Conservation (phyloP, 37 sponge, comb jelly and placozoan genomes). For the Bolinopsis microptera region DNA sequence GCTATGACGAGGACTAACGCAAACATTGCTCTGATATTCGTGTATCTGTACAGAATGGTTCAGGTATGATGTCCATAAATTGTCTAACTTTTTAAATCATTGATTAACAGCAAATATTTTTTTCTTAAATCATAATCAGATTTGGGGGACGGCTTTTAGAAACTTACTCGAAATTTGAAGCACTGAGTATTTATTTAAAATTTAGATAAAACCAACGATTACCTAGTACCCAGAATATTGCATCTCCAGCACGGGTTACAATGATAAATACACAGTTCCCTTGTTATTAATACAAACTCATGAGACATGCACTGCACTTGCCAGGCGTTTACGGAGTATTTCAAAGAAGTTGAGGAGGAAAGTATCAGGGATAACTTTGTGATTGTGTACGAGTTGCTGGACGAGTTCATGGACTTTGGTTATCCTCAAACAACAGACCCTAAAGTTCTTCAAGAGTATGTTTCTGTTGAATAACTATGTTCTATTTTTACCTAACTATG, state of each 20-base stretch:
- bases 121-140: no score
- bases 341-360: constrained; percentile 94
- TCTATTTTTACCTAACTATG: background rate
- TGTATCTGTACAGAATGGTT: constrained; percentile 85
- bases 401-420: constrained; percentile 98
- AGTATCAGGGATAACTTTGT: constrained; percentile 97
- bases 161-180: no score
- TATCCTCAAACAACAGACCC: constrained; percentile 98
- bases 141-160: no score
- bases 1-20: constrained; percentile 95
- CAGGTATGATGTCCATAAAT: no score
- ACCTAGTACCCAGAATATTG: no score
- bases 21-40: constrained; percentile 92
- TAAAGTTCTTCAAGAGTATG: constrained; percentile 92
- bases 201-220: no score
- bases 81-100: no score
- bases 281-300: background rate
- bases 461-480: background rate
- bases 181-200: no score
- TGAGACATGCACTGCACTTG: background rate
- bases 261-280: background rate
- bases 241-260: no score
- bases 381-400: constrained; percentile 90
- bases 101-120: background rate
- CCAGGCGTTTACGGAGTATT: constrained; percentile 92